phyloP scores from a whole-genome alignment of 2,888 invertebrate species.

The Drosophila peninsularis region DNA sequence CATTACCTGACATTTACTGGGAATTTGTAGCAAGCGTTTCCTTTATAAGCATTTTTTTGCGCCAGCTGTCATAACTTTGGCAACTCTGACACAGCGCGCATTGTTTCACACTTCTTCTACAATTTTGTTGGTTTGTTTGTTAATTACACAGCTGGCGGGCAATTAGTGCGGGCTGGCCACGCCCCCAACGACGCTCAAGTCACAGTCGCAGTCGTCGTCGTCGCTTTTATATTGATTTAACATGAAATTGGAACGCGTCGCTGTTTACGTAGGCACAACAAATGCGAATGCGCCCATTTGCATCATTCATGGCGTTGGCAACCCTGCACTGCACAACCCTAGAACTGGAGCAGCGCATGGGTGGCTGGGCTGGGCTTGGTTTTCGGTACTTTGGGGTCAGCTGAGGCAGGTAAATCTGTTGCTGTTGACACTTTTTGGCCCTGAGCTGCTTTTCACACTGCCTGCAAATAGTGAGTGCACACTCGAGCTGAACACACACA shows the following conservation, averaged over 20 bases:
- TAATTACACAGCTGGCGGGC: slow-evolving; percentile 48
- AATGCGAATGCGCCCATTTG: slow-evolving; percentile 41
- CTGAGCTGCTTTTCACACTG: slow-evolving; percentile 45
- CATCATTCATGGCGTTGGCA: slow-evolving; percentile 61
- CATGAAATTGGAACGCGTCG: slow-evolving; percentile 53
- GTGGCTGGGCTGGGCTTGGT: not conserved
- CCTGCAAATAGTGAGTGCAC: slow-evolving; percentile 32
- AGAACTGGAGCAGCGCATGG: not conserved
- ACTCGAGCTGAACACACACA: not conserved
- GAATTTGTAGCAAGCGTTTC: slow-evolving; percentile 41
- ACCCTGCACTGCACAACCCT: slow-evolving; percentile 31
- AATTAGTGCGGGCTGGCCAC: slow-evolving; percentile 40
- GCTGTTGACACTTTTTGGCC: slow-evolving; percentile 31
- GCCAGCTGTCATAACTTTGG: slow-evolving; percentile 57
- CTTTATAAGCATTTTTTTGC: slow-evolving; percentile 1
- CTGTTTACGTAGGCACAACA: slow-evolving; percentile 69
- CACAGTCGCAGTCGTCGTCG: not conserved
- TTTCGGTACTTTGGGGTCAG: not conserved
- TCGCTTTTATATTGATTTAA: slow-evolving; percentile 51
- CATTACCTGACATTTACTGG: slow-evolving; percentile 39
- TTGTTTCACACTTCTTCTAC: slow-evolving; percentile 21
- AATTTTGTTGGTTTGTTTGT: not conserved
- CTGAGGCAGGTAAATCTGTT: slow-evolving; percentile 20
- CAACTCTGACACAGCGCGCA: slow-evolving; percentile 23
- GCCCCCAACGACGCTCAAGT: slow-evolving; percentile 15